Base-by-base conservation (phyloP, 2,888 invertebrate genomes). In the Euplexia lucipara region DNA sequence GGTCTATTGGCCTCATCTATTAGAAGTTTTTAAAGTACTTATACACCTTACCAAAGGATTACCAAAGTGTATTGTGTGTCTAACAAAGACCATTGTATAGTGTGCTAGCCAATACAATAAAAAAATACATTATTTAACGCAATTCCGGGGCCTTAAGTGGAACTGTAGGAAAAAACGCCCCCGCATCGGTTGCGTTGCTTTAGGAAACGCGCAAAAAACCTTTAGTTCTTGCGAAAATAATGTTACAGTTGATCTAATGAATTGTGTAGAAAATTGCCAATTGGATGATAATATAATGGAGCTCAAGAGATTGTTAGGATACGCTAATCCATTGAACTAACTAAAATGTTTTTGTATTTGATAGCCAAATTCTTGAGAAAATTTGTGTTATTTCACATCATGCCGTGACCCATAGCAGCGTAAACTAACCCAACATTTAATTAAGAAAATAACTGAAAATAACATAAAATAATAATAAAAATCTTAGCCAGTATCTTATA, bases 121-220 rank as follows among this genome's bases (percentile, higher is more conserved):
- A 69, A 69, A 49, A 49, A 1, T 53, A 54, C 53, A 20, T 54
- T 69, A 48, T 20, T 41, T 26, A 64, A 64, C 49, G 48, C 64
- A 63, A 35, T 62, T 41, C 34, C 1, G 48, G 18, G 42, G 30
- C 20, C 16, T 6, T 32, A 26, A 73, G 53, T 53, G 34, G 67
- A 66, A 73, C 14, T 9, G 37, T 18, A 10, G 9, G 22, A 48
- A 68, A 68, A 67, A 67, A 51, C 20, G 3, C 14, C 7, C 12
- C 16, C 20, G 30, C 30, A 41, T 12, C 51, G 34, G 6, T 72
- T 41, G 45, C 45, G 34, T 35, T 64, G 30, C 39, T 63, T 48
- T 51, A 12, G 8, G 42, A 54, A 73, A 42, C 26, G 16, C 18
- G 26, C 67, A 66, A 73, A 69, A 69, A 74, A 39, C n/a, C n/a